Conservation (phyloP, 2,888 invertebrate species). For the Hirtodrosophila histrioides region DNA sequence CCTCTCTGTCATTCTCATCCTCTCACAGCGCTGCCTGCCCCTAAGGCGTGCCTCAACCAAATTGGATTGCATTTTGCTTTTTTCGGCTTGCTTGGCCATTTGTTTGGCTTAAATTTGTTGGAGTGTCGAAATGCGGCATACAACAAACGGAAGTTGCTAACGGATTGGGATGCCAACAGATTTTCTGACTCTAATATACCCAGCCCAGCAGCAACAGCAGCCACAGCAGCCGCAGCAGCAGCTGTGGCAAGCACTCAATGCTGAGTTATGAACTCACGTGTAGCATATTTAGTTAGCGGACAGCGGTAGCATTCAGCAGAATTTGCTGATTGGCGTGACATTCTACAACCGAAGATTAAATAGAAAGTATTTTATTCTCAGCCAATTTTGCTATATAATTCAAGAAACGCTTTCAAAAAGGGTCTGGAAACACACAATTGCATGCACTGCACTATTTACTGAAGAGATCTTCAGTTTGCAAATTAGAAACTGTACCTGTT, state of each 20-base stretch:
- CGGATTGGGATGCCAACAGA: conserved; percentile 53
- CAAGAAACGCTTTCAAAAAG: too few species aligned
- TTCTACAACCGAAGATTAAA: conserved; percentile 10
- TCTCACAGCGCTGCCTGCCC: background rate
- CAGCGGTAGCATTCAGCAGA: conserved; percentile 28
- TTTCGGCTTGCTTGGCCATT: conserved; percentile 59
- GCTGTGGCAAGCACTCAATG: conserved; percentile 45
- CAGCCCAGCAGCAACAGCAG: background rate
- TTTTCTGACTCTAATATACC: background rate
- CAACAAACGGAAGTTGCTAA: conserved; percentile 70
- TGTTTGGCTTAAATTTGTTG: conserved; percentile 66
- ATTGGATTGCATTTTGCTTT: conserved; percentile 47
- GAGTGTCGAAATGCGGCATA: conserved; percentile 57
- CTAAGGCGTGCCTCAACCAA: conserved; percentile 30
- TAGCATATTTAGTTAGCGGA: conserved; percentile 16
- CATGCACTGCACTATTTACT: too few species aligned
- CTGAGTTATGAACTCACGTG: conserved; percentile 37
- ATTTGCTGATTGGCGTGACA: conserved; percentile 31
- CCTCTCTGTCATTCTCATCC: background rate
- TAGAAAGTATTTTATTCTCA: background rate
- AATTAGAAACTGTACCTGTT: too few species aligned
- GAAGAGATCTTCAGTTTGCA: too few species aligned
- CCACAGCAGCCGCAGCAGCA: conserved; percentile 5
- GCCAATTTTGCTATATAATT: background rate
- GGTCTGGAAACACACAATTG: too few species aligned